Evolutionary conservation across 2,113 vertebrate species (phyloP), one percentile per base, ranked within the genome.

Genomic region (Tricholaema leucomelas): DNA sequence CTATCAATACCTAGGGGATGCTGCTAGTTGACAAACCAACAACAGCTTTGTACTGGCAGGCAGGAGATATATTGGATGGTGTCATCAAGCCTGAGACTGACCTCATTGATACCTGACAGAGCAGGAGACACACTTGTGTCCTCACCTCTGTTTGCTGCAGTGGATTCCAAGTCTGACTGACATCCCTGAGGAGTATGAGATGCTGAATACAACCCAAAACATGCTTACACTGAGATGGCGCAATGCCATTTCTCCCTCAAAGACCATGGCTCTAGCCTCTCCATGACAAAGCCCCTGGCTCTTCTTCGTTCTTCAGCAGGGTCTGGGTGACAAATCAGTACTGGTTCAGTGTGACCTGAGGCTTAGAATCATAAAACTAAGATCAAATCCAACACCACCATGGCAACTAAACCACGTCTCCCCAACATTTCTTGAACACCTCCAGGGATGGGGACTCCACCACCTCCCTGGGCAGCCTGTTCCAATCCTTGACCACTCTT

Each of bases 21-120:
- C 0, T n/a, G 38, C 16, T 0, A 1, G 17, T 0, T 8, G 50
- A 48, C 27, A 52, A 30, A 33, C 5, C 20, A 8, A 3, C 0
- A 0, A 33, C 52, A 48, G 16, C 24, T 64, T 4, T 0, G 25
- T 15, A 2, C 28, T 25, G 55, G 23, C 10, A 10, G 36, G 5
- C 1, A 2, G 36, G 40, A 72, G 15, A 27, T 2, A 12, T 4
- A 5, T 5, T 3, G 2, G 50, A 14, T 10, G 33, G 50, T 2
- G 1, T 21, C 5, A 3, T 4, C 1, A 1, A 52, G 44, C 2
- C 7, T 1, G 0, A 23, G 28, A 54, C 23, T 12, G 10, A n/a
- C 35, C 55, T 36, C 28, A 0, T 18, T 1, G 5, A 8, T 27
- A 24, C 9, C 46, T 6, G 5, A 10, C 0, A 2, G 56, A 27